These are phyloP conservation scores for Herpailurus yagouaroundi DNA, from an alignment of 2,113 vertebrate genomes.

Conservation along the genomic window DNA sequence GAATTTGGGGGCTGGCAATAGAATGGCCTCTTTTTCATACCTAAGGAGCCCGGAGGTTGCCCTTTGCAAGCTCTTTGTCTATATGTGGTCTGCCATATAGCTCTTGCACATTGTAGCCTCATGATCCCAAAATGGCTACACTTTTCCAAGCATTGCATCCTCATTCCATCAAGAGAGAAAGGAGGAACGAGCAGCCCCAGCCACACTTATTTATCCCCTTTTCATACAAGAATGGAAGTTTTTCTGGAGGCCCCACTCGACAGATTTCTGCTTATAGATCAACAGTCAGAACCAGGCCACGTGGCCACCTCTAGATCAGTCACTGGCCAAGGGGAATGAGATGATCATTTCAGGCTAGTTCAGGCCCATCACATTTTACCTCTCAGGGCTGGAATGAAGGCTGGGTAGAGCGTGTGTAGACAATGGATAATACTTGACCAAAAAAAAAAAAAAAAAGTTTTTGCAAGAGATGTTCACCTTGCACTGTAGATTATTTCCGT, in stretches of 20 bases:
- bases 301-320: neutral
- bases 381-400: neutral
- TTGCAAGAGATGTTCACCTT: neutral
- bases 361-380: neutral
- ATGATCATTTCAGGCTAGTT: neutral
- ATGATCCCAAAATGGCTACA: neutral
- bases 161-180: neutral
- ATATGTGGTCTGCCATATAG: neutral
- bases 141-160: neutral
- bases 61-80: neutral
- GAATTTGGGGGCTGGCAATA: neutral
- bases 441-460: neutral
- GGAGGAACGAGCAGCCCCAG: neutral
- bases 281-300: neutral
- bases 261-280: neutral
- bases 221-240: neutral
- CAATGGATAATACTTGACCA: neutral
- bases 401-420: neutral
- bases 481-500: neutral
- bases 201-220: neutral
- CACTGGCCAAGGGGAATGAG: neutral
- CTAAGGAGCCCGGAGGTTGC: neutral
- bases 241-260: neutral
- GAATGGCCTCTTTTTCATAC: neutral
- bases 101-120: neutral